These are phyloP conservation scores for Emydocephalus ijimae DNA, from an alignment of 2,113 vertebrate species.

Conservation along the genomic window DNA sequence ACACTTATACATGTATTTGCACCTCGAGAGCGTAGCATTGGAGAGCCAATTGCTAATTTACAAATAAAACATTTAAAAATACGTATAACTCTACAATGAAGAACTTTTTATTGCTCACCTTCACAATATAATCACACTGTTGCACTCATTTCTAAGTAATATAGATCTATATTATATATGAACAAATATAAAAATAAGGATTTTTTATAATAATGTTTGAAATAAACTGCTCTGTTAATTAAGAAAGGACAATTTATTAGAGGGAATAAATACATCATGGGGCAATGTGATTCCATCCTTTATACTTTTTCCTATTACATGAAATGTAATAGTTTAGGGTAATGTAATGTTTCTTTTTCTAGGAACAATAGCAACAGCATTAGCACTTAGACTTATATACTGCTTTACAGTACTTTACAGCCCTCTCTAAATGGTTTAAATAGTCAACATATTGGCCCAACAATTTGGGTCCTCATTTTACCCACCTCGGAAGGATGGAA, in stretches of 20 bases:
- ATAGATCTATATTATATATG: slow-evolving; percentile 57
- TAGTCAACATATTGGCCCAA: no score
- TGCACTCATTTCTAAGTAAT: slow-evolving; percentile 49
- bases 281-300: slow-evolving; percentile 51
- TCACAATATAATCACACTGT: slow-evolving; percentile 45
- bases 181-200: slow-evolving; percentile 64
- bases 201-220: slow-evolving; percentile 51
- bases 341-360: neutral
- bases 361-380: neutral
- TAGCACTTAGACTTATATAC: no score
- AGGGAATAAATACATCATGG: slow-evolving; percentile 56
- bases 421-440: no score
- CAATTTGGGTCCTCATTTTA: no score
- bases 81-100: slow-evolving; percentile 48
- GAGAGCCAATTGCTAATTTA: slow-evolving; percentile 51
- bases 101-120: slow-evolving; percentile 60
- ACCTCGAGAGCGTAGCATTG: slow-evolving; percentile 46
- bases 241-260: slow-evolving; percentile 47
- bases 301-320: slow-evolving; percentile 45
- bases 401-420: no score
- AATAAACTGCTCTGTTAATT: slow-evolving; percentile 61
- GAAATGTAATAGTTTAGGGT: slow-evolving; percentile 42
- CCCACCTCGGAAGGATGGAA: no score
- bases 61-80: slow-evolving; percentile 55
- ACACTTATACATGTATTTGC: slow-evolving; percentile 69